A percentile compares a stretch with the other conserved stretches of the same genome.
Conservation (phyloP, 2,113 vertebrate genomes). For the Hemiscyllium ocellatum region DNA sequence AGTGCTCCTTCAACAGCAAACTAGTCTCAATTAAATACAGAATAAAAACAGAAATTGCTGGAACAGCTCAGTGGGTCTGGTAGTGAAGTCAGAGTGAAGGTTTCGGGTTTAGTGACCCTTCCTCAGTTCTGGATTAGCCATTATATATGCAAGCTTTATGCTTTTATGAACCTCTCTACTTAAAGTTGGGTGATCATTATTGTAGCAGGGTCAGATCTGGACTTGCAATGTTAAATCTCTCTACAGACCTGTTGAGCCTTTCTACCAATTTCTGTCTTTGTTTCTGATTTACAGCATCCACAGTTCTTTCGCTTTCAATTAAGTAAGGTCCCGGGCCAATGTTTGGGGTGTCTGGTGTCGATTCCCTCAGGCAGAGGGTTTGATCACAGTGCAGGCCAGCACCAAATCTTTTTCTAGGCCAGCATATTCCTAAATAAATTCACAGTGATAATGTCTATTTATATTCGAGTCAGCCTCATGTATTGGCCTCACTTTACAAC, state of each 20-base stretch:
- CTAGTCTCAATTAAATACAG: no score
- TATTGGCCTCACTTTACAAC: background rate
- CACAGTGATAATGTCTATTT: background rate
- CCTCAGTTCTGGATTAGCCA: no score
- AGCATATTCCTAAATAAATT: background rate
- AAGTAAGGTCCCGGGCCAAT: background rate
- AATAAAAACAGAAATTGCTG: no score
- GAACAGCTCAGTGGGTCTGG: no score
- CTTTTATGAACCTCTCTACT: background rate
- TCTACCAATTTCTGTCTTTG: no score
- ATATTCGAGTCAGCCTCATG: background rate
- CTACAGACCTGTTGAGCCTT: no score
- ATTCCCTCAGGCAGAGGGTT: background rate
- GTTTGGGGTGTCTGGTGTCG: background rate
- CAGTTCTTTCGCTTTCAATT: background rate
- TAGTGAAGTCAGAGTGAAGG: no score
- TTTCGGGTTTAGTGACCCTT: no score
- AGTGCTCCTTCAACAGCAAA: no score
- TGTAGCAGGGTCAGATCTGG: no score
- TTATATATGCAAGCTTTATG: background rate
- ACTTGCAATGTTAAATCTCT: no score
- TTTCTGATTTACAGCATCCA: no score
- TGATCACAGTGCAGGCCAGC: background rate
- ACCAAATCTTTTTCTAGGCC: background rate
- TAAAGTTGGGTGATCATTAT: background rate